phyloP scores from a whole-genome alignment of 2,797 vertebrate species.

The Eleutherodactylus coqui region DNA sequence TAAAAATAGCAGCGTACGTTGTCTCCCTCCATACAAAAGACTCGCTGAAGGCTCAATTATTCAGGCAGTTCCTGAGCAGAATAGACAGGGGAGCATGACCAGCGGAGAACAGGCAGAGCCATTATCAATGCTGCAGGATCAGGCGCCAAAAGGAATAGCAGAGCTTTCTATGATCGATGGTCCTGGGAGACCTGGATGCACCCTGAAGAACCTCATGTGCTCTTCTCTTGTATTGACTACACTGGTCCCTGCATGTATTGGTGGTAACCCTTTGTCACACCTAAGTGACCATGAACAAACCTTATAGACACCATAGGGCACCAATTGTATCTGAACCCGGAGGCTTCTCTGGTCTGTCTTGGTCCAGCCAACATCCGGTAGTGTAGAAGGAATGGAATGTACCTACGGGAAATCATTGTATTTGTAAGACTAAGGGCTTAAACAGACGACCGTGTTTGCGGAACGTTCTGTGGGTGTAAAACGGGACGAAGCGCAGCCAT shows the following conservation, averaged over 20 bases:
- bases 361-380: not conserved
- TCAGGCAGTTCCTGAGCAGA: slow-evolving; percentile 17
- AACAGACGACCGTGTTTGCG: too few species aligned
- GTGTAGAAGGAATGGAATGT: not conserved
- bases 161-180: too few species aligned
- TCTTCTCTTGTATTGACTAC: too few species aligned
- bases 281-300: not conserved
- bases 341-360: not conserved
- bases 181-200: too few species aligned
- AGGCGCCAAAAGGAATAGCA: not conserved
- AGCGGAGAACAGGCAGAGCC: not conserved
- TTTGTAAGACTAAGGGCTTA: too few species aligned
- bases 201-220: too few species aligned
- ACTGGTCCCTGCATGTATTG: too few species aligned
- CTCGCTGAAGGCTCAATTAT: slow-evolving; percentile 22
- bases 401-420: too few species aligned
- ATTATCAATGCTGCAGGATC: not conserved
- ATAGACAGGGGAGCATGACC: not conserved
- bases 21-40: slow-evolving; percentile 32
- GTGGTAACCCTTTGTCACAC: too few species aligned
- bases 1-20: slow-evolving; percentile 51
- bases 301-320: too few species aligned
- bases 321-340: not conserved
- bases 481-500: too few species aligned
- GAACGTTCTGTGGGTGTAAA: too few species aligned